Evolutionary conservation across 2,797 vertebrate genomes (phyloP).

Genomic region (Yasuhikotakia modesta): DNA sequence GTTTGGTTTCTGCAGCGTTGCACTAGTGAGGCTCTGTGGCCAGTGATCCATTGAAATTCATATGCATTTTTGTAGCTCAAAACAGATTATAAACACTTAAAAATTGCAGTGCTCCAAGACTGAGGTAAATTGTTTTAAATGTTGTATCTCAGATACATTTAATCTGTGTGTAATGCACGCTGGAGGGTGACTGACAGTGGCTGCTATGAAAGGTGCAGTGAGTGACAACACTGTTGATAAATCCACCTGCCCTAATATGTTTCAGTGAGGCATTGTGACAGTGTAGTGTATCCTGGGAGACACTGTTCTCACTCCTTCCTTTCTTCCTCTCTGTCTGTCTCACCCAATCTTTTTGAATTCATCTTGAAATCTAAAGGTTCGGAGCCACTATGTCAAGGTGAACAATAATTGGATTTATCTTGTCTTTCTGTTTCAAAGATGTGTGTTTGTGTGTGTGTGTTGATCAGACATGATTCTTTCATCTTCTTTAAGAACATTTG

Average conservation of each 20-base stretch:
- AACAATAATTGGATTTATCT: constrained; percentile 57
- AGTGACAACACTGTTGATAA: constrained; percentile 33
- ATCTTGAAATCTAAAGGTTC: constrained; percentile 37
- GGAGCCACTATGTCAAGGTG: constrained; percentile 38
- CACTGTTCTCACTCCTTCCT: constrained; percentile 21
- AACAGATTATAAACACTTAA: not conserved
- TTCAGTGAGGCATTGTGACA: constrained; percentile 28
- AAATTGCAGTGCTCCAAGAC: not conserved
- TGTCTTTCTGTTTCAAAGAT: constrained; percentile 44
- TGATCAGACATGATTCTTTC: constrained; percentile 43
- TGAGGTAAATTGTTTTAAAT: not conserved
- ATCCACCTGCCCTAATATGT: constrained; percentile 31
- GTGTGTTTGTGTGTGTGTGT: constrained; percentile 4
- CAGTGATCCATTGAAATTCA: no score
- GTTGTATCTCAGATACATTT: not conserved
- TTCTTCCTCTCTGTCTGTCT: constrained; percentile 40
- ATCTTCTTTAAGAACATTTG: constrained; percentile 34
- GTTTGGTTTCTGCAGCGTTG: no score
- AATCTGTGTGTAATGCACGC: not conserved
- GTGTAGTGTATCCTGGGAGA: constrained; percentile 3
- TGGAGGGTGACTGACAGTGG: constrained; percentile 8
- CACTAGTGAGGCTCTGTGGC: no score
- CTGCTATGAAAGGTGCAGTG: constrained; percentile 9
- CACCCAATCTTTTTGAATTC: constrained; percentile 47
- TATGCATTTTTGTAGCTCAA: no score